Base-by-base conservation (phyloP, 2,888 invertebrate genomes). In the Drosophila rubida region DNA sequence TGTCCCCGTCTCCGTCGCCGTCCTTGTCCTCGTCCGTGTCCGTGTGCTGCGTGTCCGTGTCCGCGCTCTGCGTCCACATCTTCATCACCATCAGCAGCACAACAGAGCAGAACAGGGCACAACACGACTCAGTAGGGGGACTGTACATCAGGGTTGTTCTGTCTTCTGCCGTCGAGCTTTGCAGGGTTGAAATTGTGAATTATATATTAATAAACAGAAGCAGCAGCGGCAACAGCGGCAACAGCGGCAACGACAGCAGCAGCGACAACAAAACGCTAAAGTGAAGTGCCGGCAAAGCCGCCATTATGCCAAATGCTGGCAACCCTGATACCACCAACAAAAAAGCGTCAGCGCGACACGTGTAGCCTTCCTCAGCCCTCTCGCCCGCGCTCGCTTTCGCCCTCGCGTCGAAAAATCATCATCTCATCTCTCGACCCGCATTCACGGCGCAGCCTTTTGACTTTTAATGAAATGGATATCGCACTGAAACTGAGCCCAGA, bases 401-500 rank as follows among this genome's bases (percentile, higher is more conserved):
- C 32, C 32, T 30, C 30, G 11, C 4, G 4, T 25, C 11, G 11
- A 11, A n/a, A 27, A 27, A 9, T 6, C 5, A 37, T 37, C 55
- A 9, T 35, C n/a, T 22, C 37, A 14, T 23, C 55, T 44, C 23
- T 11, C 22, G 22, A 62, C 71, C 84, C 45, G 62, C 69, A 83
- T 73, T 60, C 44, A 14, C 45, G 19, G n/a, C 27, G 54, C 78
- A 63, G 63, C 73, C 80, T 88, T 82, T 82, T 82, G 82, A 88
- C 82, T 82, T 87, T 88, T 88, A 87, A 88, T 82, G 82, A 82
- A 82, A 82, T 87, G 82, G 89, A 88, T 88, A 84, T 78, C 63
- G 63, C 57, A 75, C 50, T 54, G 60, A 72, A 65, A 66, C 45
- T 66, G 51, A 74, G 59, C 54, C 54, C 61, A 57, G 44, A 42